Evolutionary conservation across 2,888 invertebrate genomes (phyloP).

Genomic region (Gisinianus flammeolus): DNA sequence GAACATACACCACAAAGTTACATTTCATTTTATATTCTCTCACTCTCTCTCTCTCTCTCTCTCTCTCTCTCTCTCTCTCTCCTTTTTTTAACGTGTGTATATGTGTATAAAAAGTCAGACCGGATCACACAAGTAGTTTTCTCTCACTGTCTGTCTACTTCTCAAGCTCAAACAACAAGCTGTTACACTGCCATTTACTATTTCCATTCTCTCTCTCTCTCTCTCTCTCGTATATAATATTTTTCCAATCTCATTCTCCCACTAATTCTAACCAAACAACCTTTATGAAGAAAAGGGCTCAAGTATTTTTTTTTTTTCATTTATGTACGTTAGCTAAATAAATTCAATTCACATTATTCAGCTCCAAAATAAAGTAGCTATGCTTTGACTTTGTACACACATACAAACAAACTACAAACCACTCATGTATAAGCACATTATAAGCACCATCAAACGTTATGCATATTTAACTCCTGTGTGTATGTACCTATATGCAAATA

Average conservation of each 20-base stretch:
- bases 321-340: background rate
- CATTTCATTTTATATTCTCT: background rate
- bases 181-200: conserved; percentile 7
- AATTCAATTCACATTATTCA: background rate
- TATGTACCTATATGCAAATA: too few species aligned
- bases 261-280: background rate
- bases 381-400: conserved; percentile 10
- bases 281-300: background rate
- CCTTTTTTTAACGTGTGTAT: too few species aligned
- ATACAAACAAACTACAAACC: background rate
- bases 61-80: background rate
- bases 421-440: background rate
- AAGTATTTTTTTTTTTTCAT: background rate
- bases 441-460: too few species aligned
- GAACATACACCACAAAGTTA: too few species aligned
- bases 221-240: background rate
- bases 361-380: background rate
- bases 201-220: background rate
- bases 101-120: conserved; percentile 11
- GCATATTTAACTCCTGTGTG: too few species aligned
- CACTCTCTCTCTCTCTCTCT: conserved; percentile 6
- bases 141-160: background rate
- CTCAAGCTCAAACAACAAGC: conserved; percentile 4
- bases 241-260: background rate
- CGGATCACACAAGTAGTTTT: conserved; percentile 50